Percentiles rank a stretch among this genome's conserved stretches.
These are phyloP conservation scores for Apostichopus japonicus DNA, from an alignment of 35 echinoderm and acorn worm species.

Conservation along the genomic window DNA sequence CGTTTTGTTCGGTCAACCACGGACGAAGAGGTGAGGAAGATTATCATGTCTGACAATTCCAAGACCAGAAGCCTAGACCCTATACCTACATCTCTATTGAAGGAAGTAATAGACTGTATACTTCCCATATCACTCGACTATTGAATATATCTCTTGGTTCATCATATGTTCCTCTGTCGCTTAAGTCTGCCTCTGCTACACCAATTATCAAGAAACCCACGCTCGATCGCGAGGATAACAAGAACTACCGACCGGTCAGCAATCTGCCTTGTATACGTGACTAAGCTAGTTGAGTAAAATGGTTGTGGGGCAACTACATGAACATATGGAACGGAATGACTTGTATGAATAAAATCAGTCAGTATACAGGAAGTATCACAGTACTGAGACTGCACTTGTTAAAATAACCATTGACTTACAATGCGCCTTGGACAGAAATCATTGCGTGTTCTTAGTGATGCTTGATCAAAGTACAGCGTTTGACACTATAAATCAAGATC, in stretches of 20 bases:
- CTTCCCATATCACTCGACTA: constrained; percentile 8
- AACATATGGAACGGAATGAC: too few species aligned
- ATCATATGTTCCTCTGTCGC: constrained; percentile 13
- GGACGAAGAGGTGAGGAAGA: constrained; percentile 33
- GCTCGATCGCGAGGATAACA: constrained; percentile 30
- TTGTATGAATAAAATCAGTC: too few species aligned
- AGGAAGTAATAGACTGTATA: constrained; percentile 18
- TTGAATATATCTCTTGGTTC: constrained; percentile 55
- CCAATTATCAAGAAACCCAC: constrained; percentile 58
- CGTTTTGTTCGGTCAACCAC: constrained; percentile 31
- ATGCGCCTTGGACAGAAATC: too few species aligned
- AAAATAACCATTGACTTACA: too few species aligned
- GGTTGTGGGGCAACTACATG: too few species aligned
- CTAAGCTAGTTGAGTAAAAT: constrained; percentile 26
- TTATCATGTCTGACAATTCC: constrained; percentile 23
- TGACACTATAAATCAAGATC: too few species aligned
- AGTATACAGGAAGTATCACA: too few species aligned
- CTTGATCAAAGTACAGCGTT: too few species aligned
- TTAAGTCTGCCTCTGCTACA: constrained; percentile 47
- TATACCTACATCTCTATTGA: constrained; percentile 47
- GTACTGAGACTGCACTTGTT: too few species aligned
- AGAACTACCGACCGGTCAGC: constrained; percentile 59
- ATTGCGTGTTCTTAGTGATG: too few species aligned
- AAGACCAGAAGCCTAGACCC: constrained; percentile 34
- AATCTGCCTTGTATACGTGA: constrained; percentile 21